Percentiles rank a stretch among this genome's conserved stretches.
phyloP scores from a whole-genome alignment of 2,113 vertebrate genomes.

The Trichomycterus rosablanca region DNA sequence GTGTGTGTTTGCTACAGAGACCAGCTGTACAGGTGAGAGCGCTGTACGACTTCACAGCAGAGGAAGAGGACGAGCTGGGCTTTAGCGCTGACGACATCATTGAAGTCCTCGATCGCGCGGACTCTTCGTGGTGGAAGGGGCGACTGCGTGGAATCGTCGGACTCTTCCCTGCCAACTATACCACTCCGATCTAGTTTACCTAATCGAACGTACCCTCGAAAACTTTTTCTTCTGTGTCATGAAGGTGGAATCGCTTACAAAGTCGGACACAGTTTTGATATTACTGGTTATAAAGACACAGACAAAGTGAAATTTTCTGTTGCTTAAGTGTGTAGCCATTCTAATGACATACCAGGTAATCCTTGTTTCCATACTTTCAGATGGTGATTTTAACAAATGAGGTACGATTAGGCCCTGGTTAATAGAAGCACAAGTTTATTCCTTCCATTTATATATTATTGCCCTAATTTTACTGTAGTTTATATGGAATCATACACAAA shows the following conservation, averaged over 20 bases:
- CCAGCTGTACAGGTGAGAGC: constrained; percentile 70
- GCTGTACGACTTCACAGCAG: constrained; percentile 80
- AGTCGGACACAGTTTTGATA: neutral
- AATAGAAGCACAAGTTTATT: neutral
- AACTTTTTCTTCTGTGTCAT: neutral
- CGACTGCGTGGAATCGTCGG: constrained; percentile 74
- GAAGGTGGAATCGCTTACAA: constrained; percentile 13
- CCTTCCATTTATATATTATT: neutral
- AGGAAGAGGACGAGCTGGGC: constrained; percentile 84
- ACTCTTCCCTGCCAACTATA: constrained; percentile 91
- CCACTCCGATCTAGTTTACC: constrained; percentile 56
- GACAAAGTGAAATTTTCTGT: too few relatives aligned
- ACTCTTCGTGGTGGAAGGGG: constrained; percentile 87
- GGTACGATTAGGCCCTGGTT: constrained; percentile 13
- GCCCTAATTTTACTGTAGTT: neutral
- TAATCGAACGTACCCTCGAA: constrained; percentile 5
- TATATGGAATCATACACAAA: neutral
- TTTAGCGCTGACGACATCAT: constrained; percentile 80
- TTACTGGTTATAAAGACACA: too few relatives aligned
- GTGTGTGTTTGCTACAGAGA: constrained; percentile 45
- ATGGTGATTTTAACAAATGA: too few relatives aligned
- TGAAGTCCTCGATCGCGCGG: constrained; percentile 83
- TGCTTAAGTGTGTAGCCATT: too few relatives aligned
- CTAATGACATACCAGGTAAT: too few relatives aligned
- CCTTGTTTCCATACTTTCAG: too few relatives aligned